Conservation (phyloP, 2,888 invertebrate genomes). For the Xestobium rufovillosum region DNA sequence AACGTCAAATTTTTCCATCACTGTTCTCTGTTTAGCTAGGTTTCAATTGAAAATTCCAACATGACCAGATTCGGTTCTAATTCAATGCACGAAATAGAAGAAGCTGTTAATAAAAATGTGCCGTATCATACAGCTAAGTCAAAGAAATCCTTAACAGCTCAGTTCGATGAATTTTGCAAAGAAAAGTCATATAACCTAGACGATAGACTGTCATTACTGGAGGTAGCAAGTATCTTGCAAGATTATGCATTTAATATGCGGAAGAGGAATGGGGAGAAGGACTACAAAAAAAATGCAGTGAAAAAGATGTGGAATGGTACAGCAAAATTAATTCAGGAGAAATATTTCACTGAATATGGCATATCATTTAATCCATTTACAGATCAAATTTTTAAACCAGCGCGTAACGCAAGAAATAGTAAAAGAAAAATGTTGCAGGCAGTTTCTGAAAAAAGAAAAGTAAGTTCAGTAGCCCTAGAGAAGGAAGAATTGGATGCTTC, state of each 20-base stretch:
- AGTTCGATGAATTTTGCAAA: slow-evolving; percentile 9
- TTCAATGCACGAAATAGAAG: too few relatives aligned
- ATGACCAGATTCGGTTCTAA: too few relatives aligned
- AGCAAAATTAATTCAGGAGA: slow-evolving; percentile 20
- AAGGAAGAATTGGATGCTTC: slow-evolving; percentile 9
- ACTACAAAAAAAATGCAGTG: slow-evolving; percentile 19
- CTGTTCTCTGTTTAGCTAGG: too few relatives aligned
- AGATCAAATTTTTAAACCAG: slow-evolving; percentile 17
- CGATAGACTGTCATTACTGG: slow-evolving; percentile 7
- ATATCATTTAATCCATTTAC: slow-evolving; percentile 20
- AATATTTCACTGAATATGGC: slow-evolving; percentile 18
- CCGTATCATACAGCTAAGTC: too few relatives aligned
- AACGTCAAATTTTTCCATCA: too few relatives aligned
- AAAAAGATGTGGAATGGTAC: slow-evolving; percentile 22
- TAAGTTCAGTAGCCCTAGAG: slow-evolving; percentile 9
- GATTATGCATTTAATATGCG: slow-evolving; percentile 23
- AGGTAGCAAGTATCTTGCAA: slow-evolving; percentile 15
- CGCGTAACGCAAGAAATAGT: slow-evolving; percentile 18
- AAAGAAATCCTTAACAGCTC: too few relatives aligned
- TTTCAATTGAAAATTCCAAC: too few relatives aligned
- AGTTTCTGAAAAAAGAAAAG: slow-evolving; percentile 17
- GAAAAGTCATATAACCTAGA: slow-evolving; percentile 9
- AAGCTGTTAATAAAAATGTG: too few relatives aligned
- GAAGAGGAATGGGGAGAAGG: slow-evolving; percentile 17
- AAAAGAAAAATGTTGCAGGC: slow-evolving; percentile 15